phyloP scores from a whole-genome alignment of 2,113 vertebrate species.

The Elgaria multicarinata region DNA sequence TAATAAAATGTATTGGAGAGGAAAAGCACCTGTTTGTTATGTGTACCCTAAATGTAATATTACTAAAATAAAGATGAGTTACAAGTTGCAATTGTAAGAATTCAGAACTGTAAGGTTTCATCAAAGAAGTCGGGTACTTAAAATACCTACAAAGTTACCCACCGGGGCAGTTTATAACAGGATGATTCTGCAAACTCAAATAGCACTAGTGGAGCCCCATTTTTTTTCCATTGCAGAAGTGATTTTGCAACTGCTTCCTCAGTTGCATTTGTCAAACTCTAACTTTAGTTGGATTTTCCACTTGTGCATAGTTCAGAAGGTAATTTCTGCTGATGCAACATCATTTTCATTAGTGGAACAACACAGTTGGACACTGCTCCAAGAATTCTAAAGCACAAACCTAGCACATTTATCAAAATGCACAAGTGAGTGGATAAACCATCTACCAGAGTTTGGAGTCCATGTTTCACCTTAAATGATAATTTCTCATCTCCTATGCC shows the following conservation, averaged over 20 bases:
- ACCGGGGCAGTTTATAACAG: not conserved
- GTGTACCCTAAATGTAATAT: not conserved
- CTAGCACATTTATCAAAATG: not conserved
- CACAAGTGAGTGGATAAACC: not conserved
- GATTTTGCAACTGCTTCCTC: no score
- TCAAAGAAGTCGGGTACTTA: accelerated
- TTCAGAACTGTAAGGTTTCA: not conserved
- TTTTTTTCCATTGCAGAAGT: no score
- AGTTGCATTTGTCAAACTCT: no score
- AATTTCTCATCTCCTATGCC: not conserved
- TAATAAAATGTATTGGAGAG: constrained; percentile 57
- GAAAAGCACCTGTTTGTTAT: constrained; percentile 19
- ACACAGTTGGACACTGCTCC: no score
- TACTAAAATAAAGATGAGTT: constrained; percentile 2
- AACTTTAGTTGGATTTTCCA: no score
- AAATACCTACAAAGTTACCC: not conserved
- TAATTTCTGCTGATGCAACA: no score
- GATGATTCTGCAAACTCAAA: no score
- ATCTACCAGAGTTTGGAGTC: not conserved
- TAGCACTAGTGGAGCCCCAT: no score
- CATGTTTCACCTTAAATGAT: not conserved
- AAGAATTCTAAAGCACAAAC: not conserved
- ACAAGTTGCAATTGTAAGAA: not conserved
- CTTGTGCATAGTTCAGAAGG: no score
- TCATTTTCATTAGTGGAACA: no score